These are phyloP conservation scores for Drosophila littoralis DNA, from an alignment of 1,140 invertebrate genomes.

Conservation along the genomic window DNA sequence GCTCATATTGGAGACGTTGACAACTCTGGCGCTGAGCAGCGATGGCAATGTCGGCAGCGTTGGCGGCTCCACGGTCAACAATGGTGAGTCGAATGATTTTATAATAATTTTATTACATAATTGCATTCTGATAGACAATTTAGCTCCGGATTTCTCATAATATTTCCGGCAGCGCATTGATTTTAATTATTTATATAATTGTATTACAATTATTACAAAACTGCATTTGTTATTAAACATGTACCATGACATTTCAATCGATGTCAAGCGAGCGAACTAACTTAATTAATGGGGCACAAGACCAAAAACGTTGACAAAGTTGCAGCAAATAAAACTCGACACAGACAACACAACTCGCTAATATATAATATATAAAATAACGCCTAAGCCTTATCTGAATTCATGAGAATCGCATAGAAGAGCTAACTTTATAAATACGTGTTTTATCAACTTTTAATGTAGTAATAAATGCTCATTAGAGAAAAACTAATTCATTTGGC, in stretches of 20 bases:
- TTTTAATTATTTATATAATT: constrained; percentile 54
- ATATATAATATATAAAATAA: too few relatives aligned
- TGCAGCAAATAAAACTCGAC: constrained; percentile 28
- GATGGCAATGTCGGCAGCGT: constrained; percentile 41
- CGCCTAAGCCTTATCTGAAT: background rate
- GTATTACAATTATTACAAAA: constrained; percentile 32
- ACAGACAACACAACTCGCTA: too few relatives aligned
- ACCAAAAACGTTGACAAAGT: constrained; percentile 9
- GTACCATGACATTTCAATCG: constrained; percentile 19
- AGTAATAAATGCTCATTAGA: too few relatives aligned
- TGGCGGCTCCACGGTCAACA: constrained; percentile 59
- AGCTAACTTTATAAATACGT: background rate
- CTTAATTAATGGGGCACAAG: constrained; percentile 34
- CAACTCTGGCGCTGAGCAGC: constrained; percentile 50
- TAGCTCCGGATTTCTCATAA: background rate
- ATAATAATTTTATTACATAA: constrained; percentile 16
- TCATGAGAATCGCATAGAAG: background rate
- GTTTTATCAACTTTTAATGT: too few relatives aligned
- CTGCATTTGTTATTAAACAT: constrained; percentile 28
- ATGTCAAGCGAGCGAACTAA: constrained; percentile 20
- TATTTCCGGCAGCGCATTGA: constrained; percentile 4
- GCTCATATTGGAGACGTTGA: constrained; percentile 22
- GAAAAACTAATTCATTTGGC: too few relatives aligned
- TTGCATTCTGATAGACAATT: constrained; percentile 12
- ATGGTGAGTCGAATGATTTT: constrained; percentile 50